Evolutionary conservation across 1,140 invertebrate genomes (phyloP), one percentile per base, ranked within the genome.

Genomic region (Drosophila sproati): DNA sequence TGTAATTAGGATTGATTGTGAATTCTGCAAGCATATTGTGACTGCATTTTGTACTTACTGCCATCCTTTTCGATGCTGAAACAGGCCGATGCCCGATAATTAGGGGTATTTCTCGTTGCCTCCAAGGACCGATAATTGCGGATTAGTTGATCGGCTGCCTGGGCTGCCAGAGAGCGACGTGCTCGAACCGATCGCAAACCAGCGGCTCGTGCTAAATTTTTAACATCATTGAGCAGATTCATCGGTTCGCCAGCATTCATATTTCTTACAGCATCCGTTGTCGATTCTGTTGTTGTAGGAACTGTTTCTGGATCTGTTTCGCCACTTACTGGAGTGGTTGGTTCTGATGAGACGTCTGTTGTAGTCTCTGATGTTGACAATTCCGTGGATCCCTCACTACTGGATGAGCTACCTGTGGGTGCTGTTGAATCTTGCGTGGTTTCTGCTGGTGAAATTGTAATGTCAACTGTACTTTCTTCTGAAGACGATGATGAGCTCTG

Each of bases 31-130:
- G 20, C 20, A 20, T 20, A 20, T 20, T 20, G 20, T 20, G 20
- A 20, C 20, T 10, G 8, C 1, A 10, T 10, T 41, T 41, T 41
- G 1, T 50, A 55, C 76, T 59, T 29, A 92, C 91, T 73, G 45
- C 68, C 67, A 2, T 77, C 28, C 43, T 73, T 70, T 32, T 62
- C 41, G 4, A 89, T 78, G 28, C 73, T 91, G 29, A 91, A 92
- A 54, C 91, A 92, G 39, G 80, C 85, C 3, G 77, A 29, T 2
- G 71, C 12, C 5, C 60, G 63, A 12, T 52, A 50, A 29, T 51
- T 12, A 5, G 45, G 10, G 29, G 60, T 78, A 2, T 20, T 20
- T 20, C 1, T 20, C 73, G 72, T 3, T 32, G 71, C 68, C 8
- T 39, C 56, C 60, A 56, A 39, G 39, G 50, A 57, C 1, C 73